phyloP scores from a whole-genome alignment of 2,797 vertebrate genomes.

The Galagoides demidoff region DNA sequence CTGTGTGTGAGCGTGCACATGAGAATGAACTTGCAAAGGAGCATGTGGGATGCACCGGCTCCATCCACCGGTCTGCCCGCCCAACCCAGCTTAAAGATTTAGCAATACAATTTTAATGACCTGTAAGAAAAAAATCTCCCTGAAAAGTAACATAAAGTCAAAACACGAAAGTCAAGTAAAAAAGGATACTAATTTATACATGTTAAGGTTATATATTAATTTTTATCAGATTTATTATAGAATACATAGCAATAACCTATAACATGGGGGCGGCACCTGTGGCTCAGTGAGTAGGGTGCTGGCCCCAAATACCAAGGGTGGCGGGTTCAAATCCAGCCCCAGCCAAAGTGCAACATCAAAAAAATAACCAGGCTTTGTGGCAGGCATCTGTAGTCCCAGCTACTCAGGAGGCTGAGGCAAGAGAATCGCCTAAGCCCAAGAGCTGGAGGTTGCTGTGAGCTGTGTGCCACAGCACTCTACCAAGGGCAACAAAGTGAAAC shows the following conservation, averaged over 20 bases:
- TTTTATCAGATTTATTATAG: not conserved
- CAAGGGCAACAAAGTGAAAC: too few relatives aligned
- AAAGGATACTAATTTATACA: not conserved
- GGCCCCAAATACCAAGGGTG: too few relatives aligned
- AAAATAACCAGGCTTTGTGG: too few relatives aligned
- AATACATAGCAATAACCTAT: not conserved
- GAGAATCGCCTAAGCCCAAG: too few relatives aligned
- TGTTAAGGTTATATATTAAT: not conserved
- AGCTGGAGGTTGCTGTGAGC: too few relatives aligned
- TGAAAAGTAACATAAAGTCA: slow-evolving; percentile 2
- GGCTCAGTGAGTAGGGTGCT: too few relatives aligned
- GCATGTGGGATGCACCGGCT: rapidly evolving
- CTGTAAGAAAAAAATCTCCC: not conserved
- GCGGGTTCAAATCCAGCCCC: too few relatives aligned
- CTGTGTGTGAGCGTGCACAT: rapidly evolving
- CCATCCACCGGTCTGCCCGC: not conserved
- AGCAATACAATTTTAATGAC: not conserved
- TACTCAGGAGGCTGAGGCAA: too few relatives aligned
- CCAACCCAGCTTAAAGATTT: not conserved
- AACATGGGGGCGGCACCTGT: not conserved
- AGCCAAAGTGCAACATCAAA: too few relatives aligned
- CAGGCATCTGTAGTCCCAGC: too few relatives aligned
- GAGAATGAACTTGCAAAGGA: not conserved
- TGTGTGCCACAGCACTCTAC: too few relatives aligned
- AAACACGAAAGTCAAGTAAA: not conserved